Percentiles rank a stretch among this genome's conserved stretches.
Conservation (phyloP, 1,140 invertebrate species). For the Pteromalus puparum region DNA sequence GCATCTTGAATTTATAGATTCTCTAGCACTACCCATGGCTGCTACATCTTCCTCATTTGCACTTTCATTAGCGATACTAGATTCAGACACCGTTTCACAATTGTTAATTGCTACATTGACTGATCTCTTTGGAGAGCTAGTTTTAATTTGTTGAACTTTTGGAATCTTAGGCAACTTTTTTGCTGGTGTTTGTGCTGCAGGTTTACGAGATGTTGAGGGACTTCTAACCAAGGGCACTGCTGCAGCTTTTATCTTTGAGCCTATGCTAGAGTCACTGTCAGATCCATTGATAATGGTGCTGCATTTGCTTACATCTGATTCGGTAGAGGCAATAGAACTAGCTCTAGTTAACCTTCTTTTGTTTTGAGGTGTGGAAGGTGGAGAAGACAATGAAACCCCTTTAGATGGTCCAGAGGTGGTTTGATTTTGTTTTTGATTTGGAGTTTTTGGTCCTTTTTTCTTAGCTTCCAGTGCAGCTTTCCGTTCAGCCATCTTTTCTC, state of each 20-base stretch:
- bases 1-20: constrained; percentile 42
- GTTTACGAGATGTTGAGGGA: background rate
- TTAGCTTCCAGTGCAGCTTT: constrained; percentile 36
- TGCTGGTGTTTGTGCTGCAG: background rate
- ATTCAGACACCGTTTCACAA: background rate
- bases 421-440: constrained; percentile 7
- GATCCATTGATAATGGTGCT: constrained; percentile 15
- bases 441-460: constrained; percentile 34
- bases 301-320: constrained; percentile 7
- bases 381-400: background rate
- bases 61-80: background rate
- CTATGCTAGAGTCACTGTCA: background rate
- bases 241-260: constrained; percentile 14
- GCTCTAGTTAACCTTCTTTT: constrained; percentile 1
- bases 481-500: constrained; percentile 51
- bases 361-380: background rate
- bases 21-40: background rate
- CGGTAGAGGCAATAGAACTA: constrained; percentile 13
- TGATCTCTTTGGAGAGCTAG: constrained; percentile 54
- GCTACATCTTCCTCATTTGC: background rate
- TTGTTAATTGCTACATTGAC: constrained; percentile 45
- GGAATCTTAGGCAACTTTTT: constrained; percentile 17
- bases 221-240: background rate
- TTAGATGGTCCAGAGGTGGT: background rate
- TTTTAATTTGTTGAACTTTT: constrained; percentile 35